Conservation (phyloP, 2,797 vertebrate genomes). For the Anabas testudineus region DNA sequence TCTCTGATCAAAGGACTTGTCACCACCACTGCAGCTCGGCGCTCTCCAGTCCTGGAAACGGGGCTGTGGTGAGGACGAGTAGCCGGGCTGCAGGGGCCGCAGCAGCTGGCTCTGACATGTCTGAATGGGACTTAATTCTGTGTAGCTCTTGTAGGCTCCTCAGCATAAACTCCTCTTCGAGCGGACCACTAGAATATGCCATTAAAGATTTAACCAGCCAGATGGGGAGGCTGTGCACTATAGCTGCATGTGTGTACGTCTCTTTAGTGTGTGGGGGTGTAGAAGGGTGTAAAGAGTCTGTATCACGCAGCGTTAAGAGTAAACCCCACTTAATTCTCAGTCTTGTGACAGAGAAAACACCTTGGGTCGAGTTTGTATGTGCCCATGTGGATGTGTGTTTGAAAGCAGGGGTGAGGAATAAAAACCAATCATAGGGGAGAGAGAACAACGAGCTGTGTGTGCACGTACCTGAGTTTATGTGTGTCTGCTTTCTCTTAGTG, state of each 20-base stretch:
- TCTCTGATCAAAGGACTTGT: conserved; percentile 59
- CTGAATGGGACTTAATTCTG: conserved; percentile 45
- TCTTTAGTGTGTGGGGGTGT: conserved; percentile 10
- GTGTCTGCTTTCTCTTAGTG: conserved; percentile 7
- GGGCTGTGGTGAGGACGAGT: conserved; percentile 7
- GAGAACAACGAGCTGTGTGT: conserved; percentile 20
- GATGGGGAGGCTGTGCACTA: conserved; percentile 41
- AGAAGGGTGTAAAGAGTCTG: conserved; percentile 14
- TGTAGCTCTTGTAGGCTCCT: conserved; percentile 27
- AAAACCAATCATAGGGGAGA: conserved; percentile 4
- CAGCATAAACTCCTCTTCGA: conserved; percentile 31
- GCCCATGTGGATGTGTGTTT: conserved; percentile 19
- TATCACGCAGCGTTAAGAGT: conserved; percentile 22
- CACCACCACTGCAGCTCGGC: conserved; percentile 1
- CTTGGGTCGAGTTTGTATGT: conserved; percentile 38
- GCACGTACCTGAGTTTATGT: conserved; percentile 5
- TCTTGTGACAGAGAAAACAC: conserved; percentile 33
- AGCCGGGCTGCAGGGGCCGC: conserved; percentile 1
- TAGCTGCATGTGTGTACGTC: not conserved
- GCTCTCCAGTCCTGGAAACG: conserved; percentile 42
- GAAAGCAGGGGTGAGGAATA: conserved; percentile 3
- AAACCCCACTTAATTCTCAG: conserved; percentile 25
- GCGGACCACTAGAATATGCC: conserved; percentile 26
- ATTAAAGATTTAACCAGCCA: conserved; percentile 68
- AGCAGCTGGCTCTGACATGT: conserved; percentile 60